Evolutionary conservation across 2,888 invertebrate genomes (phyloP).

Genomic region (Polyommatus icarus): DNA sequence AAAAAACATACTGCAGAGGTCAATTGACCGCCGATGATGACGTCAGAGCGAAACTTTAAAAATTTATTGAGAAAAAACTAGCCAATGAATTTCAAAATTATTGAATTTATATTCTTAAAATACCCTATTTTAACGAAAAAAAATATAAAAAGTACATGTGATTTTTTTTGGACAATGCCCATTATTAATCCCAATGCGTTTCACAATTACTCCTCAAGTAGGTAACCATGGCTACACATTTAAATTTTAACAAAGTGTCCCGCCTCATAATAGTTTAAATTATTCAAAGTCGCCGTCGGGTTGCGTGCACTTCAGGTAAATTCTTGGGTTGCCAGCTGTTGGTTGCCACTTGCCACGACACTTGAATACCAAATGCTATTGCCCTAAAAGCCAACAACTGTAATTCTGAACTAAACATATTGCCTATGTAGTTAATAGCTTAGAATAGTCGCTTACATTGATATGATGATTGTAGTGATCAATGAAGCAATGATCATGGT

Average conservation of each 20-base stretch:
- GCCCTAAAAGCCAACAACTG: conserved; percentile 7
- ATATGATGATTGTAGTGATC: not conserved
- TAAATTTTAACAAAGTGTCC: not conserved
- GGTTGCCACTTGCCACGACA: not conserved
- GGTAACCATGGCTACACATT: not conserved
- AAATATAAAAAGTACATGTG: no score
- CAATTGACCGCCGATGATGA: no score
- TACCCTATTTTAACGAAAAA: no score
- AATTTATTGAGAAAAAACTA: no score
- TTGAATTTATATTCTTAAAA: no score
- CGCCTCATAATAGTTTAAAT: conserved; percentile 7
- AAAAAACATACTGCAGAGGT: no score
- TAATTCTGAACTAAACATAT: not conserved
- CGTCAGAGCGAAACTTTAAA: no score
- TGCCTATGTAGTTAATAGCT: not conserved
- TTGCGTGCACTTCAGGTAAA: conserved; percentile 15
- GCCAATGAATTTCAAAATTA: no score
- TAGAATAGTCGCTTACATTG: not conserved
- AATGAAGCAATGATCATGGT: not conserved
- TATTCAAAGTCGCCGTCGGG: conserved; percentile 7
- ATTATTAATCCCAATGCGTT: not conserved
- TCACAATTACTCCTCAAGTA: not conserved
- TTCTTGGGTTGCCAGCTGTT: not conserved
- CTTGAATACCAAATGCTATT: conserved; percentile 14
- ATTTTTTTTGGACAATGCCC: no score